Base-by-base conservation (phyloP, 2,113 vertebrate genomes). In the Phalacrocorax aristotelis region DNA sequence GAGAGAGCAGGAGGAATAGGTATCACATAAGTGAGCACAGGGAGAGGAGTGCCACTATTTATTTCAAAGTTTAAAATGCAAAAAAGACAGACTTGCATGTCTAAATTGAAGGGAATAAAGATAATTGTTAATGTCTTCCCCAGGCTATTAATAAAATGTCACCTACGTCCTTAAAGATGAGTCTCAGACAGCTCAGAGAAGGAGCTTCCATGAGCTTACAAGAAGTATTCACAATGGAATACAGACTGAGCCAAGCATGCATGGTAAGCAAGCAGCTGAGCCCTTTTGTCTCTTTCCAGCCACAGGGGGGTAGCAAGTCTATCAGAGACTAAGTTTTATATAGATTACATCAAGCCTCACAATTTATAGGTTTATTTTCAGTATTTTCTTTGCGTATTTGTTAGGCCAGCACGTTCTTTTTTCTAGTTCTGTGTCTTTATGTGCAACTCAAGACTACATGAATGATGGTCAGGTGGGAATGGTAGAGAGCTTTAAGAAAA, bases 201-300 rank as follows among this genome's bases (percentile, higher is more conserved):
- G 99, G 99, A 6, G 98, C 98, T 16, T 90, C 98, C 32, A 97
- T 99, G 98, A 99, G 93, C 68, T 97, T 99, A 68, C 98, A 98
- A 51, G 99, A 99, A 0, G 99, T 99, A 10, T 70, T 99, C 58
- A 98, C 79, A 20, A 99, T 99, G 99, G 99, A 99, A 95, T 99
- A 99, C 93, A 98, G 99, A 32, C 97, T 99, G 76, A 99, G 98
- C 93, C 99, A 99, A 92, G 98, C 98, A 0, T 99, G 99, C 97
- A 98, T 99, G 99, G 99, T 99, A 97, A 98, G 98, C 60, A 52
- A 12, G 29, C 65, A n/a, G 36, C 69, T 58, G 44, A 49, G 52
- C 44, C 38, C 27, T 18, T 18, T 46, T 52, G 38, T 8, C 21
- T 71, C 46, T 55, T 51, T 15, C 34, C 76, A 81, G 90, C 64